phyloP scores from a whole-genome alignment of 1,140 invertebrate genomes.

The Arctopsyche grandis region DNA sequence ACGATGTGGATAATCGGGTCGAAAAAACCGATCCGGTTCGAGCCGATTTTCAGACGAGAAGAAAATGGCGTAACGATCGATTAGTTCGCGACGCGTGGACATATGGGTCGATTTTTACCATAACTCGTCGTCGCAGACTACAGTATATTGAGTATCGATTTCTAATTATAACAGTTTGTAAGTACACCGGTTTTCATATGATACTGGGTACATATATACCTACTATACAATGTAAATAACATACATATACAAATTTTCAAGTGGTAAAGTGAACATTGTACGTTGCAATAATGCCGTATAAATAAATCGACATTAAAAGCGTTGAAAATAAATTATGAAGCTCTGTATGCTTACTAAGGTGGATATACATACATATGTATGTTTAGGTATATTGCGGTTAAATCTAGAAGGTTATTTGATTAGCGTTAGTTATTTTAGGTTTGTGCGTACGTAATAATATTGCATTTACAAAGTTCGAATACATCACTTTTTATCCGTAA shows the following conservation, averaged over 20 bases:
- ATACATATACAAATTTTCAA: too few relatives aligned
- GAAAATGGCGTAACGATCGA: slow-evolving; percentile 8
- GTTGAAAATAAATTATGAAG: too few relatives aligned
- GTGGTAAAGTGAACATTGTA: too few relatives aligned
- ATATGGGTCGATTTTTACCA: slow-evolving; percentile 28
- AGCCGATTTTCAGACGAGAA: slow-evolving; percentile 2
- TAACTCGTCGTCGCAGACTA: not conserved
- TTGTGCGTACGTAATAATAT: not conserved
- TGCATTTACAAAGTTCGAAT: too few relatives aligned
- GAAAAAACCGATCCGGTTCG: not conserved
- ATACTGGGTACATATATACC: too few relatives aligned
- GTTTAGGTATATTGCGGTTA: too few relatives aligned
- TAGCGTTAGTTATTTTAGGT: slow-evolving; percentile 1
- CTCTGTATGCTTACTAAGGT: too few relatives aligned
- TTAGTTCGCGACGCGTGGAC: not conserved
- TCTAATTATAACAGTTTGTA: not conserved
- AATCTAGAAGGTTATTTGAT: not conserved
- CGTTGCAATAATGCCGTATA: too few relatives aligned
- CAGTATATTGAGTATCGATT: slow-evolving; percentile 5
- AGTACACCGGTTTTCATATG: not conserved
- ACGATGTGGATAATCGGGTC: not conserved
- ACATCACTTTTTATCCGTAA: not conserved
- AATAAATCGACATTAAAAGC: too few relatives aligned
- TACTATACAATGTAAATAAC: too few relatives aligned
- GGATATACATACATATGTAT: too few relatives aligned